Conservation (phyloP, 2,797 vertebrate species). For the Micrastur ruficollis region DNA sequence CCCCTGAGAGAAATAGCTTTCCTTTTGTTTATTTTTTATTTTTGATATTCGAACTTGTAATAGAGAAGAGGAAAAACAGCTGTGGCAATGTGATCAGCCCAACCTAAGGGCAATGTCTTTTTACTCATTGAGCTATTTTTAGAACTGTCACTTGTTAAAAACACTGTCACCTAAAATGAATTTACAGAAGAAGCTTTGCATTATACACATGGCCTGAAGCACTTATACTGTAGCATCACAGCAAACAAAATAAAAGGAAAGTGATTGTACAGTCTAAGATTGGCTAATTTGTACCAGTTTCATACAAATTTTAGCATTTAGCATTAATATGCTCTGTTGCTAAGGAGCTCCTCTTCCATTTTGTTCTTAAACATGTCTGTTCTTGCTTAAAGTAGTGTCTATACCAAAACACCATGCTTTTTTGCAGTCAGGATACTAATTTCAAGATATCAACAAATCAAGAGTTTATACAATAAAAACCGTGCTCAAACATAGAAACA, state of each 20-base stretch:
- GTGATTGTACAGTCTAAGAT: conserved; percentile 35
- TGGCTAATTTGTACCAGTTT: conserved; percentile 31
- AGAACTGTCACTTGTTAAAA: conserved; percentile 58
- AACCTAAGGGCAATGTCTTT: conserved; percentile 49
- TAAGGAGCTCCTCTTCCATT: not conserved
- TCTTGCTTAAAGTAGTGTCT: not conserved
- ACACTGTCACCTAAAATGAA: conserved; percentile 64
- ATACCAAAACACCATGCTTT: not conserved
- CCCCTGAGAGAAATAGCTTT: not conserved
- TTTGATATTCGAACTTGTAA: not conserved
- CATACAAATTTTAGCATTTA: not conserved
- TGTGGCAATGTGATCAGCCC: conserved; percentile 34
- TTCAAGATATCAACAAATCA: not conserved
- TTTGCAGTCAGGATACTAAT: not conserved
- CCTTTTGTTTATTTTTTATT: not conserved
- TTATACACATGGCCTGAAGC: conserved; percentile 34
- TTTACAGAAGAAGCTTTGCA: conserved; percentile 51
- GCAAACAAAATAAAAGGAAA: conserved; percentile 42
- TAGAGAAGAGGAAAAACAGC: not conserved
- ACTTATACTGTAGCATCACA: conserved; percentile 33
- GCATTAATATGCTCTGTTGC: not conserved
- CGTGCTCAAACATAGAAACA: not conserved
- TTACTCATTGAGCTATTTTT: conserved; percentile 63
- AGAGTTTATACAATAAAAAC: not conserved
- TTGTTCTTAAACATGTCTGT: not conserved